phyloP scores from a whole-genome alignment of 1,140 invertebrate species.

The Phthorimaea operculella region DNA sequence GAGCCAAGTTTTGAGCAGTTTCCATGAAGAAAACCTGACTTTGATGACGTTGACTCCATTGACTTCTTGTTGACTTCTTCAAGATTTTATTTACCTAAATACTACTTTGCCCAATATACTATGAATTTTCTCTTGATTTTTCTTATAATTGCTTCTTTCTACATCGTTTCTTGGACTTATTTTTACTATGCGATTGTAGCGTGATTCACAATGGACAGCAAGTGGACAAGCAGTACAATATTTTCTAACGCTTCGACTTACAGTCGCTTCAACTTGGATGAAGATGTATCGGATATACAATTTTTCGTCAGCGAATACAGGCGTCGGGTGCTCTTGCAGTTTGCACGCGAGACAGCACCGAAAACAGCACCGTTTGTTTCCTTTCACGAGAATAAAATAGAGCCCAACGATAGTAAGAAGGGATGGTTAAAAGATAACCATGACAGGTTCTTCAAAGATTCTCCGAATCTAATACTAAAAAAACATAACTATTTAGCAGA shows the following conservation, averaged over 20 bases:
- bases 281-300: constrained; percentile 37
- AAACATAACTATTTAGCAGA: constrained; percentile 37
- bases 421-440: constrained; percentile 43
- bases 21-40: too few relatives aligned
- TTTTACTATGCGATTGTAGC: too few relatives aligned
- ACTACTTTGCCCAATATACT: too few relatives aligned
- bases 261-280: constrained; percentile 37
- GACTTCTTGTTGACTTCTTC: too few relatives aligned
- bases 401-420: background rate
- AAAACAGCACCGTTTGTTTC: constrained; percentile 28
- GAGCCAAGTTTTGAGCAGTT: too few relatives aligned
- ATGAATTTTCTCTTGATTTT: too few relatives aligned
- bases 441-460: constrained; percentile 39
- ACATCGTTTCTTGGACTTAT: too few relatives aligned
- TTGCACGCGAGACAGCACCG: constrained; percentile 21
- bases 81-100: too few relatives aligned
- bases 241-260: constrained; percentile 13
- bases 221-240: background rate
- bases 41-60: too few relatives aligned
- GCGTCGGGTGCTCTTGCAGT: constrained; percentile 33
- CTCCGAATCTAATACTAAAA: constrained; percentile 32
- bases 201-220: too few relatives aligned
- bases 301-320: constrained; percentile 43
- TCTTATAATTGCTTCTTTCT: too few relatives aligned
- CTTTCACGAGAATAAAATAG: constrained; percentile 33